Evolutionary conservation across 2,888 invertebrate species (phyloP).

Genomic region (Oeneis ivallda): DNA sequence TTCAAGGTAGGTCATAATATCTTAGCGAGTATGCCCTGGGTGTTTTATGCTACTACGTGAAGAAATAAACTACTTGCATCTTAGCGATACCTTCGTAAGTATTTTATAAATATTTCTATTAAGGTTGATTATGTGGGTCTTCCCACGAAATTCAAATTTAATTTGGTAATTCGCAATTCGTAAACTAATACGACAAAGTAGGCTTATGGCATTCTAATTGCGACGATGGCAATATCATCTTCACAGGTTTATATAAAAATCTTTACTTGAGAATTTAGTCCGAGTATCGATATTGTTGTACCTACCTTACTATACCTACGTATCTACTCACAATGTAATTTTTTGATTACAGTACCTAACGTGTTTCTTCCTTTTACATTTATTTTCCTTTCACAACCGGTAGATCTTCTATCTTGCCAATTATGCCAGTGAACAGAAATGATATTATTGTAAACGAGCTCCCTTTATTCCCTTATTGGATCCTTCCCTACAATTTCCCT

Average conservation of each 20-base stretch:
- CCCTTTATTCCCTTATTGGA: slow-evolving; percentile 55
- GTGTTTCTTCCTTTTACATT: not conserved
- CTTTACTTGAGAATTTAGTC: no score
- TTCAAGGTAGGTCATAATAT: slow-evolving; percentile 1
- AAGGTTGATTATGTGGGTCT: no score
- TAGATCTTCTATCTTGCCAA: slow-evolving; percentile 44
- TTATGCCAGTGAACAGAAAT: slow-evolving; percentile 59
- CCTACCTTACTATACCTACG: no score
- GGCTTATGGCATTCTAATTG: no score
- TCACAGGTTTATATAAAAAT: no score
- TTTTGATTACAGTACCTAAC: not conserved
- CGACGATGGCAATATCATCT: no score
- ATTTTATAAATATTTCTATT: no score
- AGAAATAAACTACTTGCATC: not conserved
- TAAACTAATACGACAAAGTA: no score
- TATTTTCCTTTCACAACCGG: slow-evolving; percentile 19
- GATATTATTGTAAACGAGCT: slow-evolving; percentile 54
- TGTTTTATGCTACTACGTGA: slow-evolving; percentile 1
- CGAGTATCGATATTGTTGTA: no score
- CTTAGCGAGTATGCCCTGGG: not conserved
- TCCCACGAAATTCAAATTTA: no score
- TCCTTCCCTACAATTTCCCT: slow-evolving; percentile 51
- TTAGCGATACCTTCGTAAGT: no score
- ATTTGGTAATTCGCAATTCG: no score
- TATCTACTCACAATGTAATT: not conserved